These are phyloP conservation scores for Chiloscyllium plagiosum DNA, from an alignment of 2,113 vertebrate species.

Conservation along the genomic window DNA sequence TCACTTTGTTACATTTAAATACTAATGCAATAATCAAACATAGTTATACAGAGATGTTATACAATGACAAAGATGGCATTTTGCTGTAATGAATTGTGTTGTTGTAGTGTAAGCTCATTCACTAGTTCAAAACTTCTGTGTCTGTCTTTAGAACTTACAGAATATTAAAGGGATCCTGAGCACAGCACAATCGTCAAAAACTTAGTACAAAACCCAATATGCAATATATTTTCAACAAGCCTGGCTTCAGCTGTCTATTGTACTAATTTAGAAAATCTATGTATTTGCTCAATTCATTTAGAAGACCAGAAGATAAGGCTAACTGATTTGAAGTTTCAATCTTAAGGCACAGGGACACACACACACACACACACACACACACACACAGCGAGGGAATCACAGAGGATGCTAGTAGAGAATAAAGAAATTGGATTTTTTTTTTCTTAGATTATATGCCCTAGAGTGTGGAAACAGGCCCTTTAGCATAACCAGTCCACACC, in stretches of 20 bases:
- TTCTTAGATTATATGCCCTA: no score
- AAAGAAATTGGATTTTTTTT: neutral
- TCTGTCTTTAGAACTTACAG: neutral
- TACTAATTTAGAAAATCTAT: neutral
- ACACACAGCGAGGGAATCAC: no score
- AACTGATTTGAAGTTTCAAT: neutral
- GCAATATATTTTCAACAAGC: neutral
- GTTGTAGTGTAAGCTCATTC: neutral
- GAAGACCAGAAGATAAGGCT: neutral
- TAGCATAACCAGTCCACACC: no score
- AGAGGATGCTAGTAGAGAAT: neutral
- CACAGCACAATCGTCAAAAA: neutral
- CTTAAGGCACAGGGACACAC: neutral
- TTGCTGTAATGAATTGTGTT: neutral
- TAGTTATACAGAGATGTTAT: neutral
- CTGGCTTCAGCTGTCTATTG: neutral
- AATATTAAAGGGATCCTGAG: neutral
- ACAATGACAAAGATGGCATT: neutral
- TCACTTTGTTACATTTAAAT: neutral
- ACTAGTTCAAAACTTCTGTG: neutral
- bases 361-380: neutral
- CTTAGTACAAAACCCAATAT: neutral
- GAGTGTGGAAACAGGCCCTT: no score
- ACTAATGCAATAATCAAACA: neutral
- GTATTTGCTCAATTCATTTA: neutral